These are phyloP conservation scores for Drosophila colorata DNA, from an alignment of 2,888 invertebrate genomes.

Conservation along the genomic window DNA sequence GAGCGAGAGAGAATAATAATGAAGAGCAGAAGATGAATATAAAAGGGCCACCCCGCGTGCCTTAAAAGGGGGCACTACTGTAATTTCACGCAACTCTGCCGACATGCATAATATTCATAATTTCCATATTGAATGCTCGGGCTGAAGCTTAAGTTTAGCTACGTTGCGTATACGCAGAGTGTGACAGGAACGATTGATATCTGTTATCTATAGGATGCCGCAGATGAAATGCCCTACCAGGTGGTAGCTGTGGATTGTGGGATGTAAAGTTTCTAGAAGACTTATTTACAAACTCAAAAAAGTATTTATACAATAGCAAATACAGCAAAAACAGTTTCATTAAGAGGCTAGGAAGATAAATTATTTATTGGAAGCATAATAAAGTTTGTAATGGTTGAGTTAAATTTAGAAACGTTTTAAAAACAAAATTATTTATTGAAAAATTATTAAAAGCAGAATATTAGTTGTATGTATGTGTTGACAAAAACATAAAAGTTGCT, in stretches of 20 bases:
- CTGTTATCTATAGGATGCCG: background rate
- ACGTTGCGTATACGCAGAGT: conserved; percentile 46
- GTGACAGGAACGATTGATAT: background rate
- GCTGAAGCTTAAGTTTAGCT: background rate
- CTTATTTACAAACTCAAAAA: too few relatives aligned
- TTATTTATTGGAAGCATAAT: too few relatives aligned
- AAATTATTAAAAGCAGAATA: too few relatives aligned
- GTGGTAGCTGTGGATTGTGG: background rate
- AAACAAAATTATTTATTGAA: too few relatives aligned
- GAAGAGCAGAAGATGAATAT: background rate
- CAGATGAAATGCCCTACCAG: background rate
- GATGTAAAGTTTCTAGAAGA: too few relatives aligned
- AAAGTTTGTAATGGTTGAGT: too few relatives aligned
- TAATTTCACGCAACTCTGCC: conserved; percentile 76
- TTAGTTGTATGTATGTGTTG: too few relatives aligned
- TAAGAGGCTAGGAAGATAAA: too few relatives aligned
- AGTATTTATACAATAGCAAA: too few relatives aligned
- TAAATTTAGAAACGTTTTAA: too few relatives aligned
- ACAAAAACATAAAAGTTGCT: too few relatives aligned
- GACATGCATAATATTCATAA: conserved; percentile 72
- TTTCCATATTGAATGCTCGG: conserved; percentile 31
- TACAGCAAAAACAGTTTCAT: too few relatives aligned
- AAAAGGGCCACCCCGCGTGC: conserved; percentile 17
- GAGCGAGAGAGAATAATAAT: background rate
- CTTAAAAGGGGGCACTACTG: conserved; percentile 38